phyloP scores from a whole-genome alignment of 2,797 vertebrate genomes.

The Sphenodon punctatus region DNA sequence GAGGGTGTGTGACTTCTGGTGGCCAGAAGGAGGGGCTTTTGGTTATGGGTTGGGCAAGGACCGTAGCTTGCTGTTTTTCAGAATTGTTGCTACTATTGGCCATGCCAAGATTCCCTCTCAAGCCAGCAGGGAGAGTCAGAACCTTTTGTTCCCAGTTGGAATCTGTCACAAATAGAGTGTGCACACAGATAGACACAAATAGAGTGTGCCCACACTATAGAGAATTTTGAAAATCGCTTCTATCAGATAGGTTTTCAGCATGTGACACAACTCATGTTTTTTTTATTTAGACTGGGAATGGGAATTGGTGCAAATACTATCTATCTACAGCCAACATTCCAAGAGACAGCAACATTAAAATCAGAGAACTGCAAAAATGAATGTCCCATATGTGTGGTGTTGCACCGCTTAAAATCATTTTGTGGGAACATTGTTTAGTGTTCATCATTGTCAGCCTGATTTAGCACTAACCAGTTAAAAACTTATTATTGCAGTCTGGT shows the following conservation, averaged over 20 bases:
- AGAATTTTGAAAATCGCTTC: too few relatives aligned
- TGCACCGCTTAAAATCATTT: background rate
- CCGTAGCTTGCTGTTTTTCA: too few relatives aligned
- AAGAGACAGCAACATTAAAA: background rate
- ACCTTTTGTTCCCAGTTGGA: background rate
- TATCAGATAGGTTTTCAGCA: constrained; percentile 37
- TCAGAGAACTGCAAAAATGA: background rate
- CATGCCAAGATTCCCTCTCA: background rate
- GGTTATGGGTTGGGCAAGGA: too few relatives aligned
- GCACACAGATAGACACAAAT: too few relatives aligned
- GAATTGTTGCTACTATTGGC: background rate
- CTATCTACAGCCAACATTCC: background rate
- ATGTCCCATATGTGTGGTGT: background rate
- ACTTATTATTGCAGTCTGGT: background rate
- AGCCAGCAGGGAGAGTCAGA: accelerated
- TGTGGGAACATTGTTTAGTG: background rate
- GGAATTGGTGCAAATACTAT: background rate
- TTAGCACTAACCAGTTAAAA: background rate
- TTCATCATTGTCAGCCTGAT: background rate
- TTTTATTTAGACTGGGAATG: background rate
- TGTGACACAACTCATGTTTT: constrained; percentile 28
- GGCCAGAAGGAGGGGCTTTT: too few relatives aligned
- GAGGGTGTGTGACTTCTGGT: too few relatives aligned
- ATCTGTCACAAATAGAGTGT: too few relatives aligned
- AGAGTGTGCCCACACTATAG: too few relatives aligned